These are phyloP conservation scores for Callosobruchus maculatus DNA, from an alignment of 2,888 invertebrate genomes.

Conservation along the genomic window DNA sequence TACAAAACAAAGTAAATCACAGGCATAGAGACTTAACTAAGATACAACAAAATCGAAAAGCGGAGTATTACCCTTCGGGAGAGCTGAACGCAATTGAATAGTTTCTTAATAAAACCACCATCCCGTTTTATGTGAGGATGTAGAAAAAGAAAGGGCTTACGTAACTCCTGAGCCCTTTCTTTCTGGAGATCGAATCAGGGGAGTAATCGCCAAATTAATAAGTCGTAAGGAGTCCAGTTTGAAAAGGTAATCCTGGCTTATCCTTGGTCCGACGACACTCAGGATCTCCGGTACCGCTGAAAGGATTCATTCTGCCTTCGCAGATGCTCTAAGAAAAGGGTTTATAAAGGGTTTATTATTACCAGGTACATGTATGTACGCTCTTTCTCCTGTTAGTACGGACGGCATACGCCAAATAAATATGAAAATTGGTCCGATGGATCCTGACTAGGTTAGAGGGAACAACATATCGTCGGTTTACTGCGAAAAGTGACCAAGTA, in stretches of 20 bases:
- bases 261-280: not conserved
- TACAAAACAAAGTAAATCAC: too few species aligned
- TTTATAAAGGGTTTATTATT: not conserved
- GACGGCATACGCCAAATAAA: not conserved
- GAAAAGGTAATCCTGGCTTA: not conserved
- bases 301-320: not conserved
- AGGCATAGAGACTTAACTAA: too few species aligned
- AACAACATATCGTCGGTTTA: too few species aligned
- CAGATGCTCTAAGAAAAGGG: not conserved
- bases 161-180: not conserved
- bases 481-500: too few species aligned
- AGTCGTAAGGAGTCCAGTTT: not conserved
- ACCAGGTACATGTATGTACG: not conserved
- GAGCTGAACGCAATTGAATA: too few species aligned
- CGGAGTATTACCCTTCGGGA: too few species aligned
- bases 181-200: not conserved
- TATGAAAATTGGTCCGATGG: too few species aligned
- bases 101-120: too few species aligned
- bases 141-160: too few species aligned
- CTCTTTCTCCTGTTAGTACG: not conserved
- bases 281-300: not conserved
- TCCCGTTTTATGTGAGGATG: too few species aligned
- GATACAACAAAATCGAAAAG: too few species aligned
- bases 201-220: not conserved
- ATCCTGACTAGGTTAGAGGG: too few species aligned